Conservation (phyloP, 2,888 invertebrate genomes). For the Zhuqinia jingwanae region DNA sequence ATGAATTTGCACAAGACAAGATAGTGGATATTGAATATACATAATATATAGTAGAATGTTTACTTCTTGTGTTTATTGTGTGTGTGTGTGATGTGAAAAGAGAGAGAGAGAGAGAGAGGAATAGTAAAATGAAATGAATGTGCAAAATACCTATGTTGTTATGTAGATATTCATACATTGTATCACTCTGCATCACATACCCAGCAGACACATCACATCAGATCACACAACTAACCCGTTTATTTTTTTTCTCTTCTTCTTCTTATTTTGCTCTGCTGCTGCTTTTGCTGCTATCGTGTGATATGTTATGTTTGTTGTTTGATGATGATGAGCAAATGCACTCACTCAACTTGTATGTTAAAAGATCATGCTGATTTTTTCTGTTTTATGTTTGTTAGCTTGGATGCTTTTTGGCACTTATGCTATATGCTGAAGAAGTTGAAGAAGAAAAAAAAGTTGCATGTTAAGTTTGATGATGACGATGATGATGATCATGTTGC, state of each 20-base stretch:
- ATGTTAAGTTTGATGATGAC: not conserved
- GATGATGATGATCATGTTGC: not conserved
- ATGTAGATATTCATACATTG: slow-evolving; percentile 24
- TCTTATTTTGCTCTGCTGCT: not conserved
- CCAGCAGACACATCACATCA: not conserved
- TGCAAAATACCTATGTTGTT: slow-evolving; percentile 17
- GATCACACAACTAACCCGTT: slow-evolving; percentile 55
- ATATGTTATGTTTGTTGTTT: not conserved
- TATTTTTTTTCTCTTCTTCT: slow-evolving; percentile 5
- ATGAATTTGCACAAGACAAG: not conserved
- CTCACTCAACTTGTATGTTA: slow-evolving; percentile 19
- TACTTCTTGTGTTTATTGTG: slow-evolving; percentile 4
- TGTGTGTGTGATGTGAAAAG: not conserved
- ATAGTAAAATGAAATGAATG: slow-evolving; percentile 20
- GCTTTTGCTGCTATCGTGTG: not conserved
- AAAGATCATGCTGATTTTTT: not conserved
- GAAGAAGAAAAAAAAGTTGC: slow-evolving; percentile 41
- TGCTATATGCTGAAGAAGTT: slow-evolving; percentile 34
- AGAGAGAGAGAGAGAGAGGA: slow-evolving; percentile 32
- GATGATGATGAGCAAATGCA: slow-evolving; percentile 41
- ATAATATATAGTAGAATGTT: not conserved
- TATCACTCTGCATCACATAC: too few relatives aligned
- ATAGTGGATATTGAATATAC: not conserved
- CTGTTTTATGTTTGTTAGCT: too few relatives aligned
- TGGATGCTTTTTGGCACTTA: not conserved